Evolutionary conservation across 2,888 invertebrate genomes (phyloP), one percentile per base, ranked within the genome.

Genomic region (Polyploca ridens): DNA sequence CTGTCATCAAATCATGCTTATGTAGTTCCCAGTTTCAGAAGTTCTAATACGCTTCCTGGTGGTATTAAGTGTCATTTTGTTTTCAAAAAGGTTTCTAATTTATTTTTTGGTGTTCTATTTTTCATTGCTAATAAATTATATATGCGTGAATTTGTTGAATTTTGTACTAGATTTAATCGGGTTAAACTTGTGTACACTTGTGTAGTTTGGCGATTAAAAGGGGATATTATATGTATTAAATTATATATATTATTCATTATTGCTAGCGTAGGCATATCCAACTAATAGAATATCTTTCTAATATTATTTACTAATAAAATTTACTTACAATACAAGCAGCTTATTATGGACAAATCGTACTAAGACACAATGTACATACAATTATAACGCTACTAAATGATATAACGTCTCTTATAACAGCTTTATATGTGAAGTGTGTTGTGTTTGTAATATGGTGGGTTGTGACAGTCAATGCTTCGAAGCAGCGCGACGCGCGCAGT

Each of bases 381-480:
- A 27, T 61, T 41, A 44, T 61, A 44, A 41, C 61, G 11, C 41
- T 11, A 19, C 41, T 16, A 16, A 10, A n/a, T 16, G 14, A 44
- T 14, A 35, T 35, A 35, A 16, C n/a, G n/a, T 4, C 27, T 33
- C 60, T 60, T 19, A 41, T 16, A 10, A 69, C 64, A 67, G 76
- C 75, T 81, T 79, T 74, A 69, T 77, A 71, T 80, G 46, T 46
- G 46, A 46, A 46, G 46, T 46, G 46, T 46, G 70, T 83, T 78
- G 62, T 67, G 62, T 70, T 86, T 87, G 76, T 89, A 85, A 87
- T 79, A 74, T 83, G 84, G 87, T 90, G 90, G 86, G 88, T 88
- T 90, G 87, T 90, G 87, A 87, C 94, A 94, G 94, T 93, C 88
- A 74, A 83, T 92, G 87, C 85, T 88, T 78, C 85, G 86, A 75